Conservation (phyloP, 2,888 invertebrate species). For the Dorcus parallelipipedus region DNA sequence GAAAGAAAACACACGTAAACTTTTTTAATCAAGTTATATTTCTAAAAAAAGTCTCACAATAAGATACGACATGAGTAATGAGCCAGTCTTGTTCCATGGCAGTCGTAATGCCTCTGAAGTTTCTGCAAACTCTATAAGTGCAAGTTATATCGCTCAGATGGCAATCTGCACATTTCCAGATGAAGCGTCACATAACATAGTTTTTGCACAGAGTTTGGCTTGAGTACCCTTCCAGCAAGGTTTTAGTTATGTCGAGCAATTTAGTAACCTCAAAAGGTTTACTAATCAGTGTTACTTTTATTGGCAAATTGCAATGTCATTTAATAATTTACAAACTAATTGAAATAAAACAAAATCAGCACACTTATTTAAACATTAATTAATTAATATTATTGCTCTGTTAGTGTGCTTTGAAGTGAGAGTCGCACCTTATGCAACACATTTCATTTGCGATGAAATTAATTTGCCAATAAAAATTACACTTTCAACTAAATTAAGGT, state of each 20-base stretch:
- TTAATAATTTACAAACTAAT: no score
- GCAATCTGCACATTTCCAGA: slow-evolving; percentile 4
- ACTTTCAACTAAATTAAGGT: slow-evolving; percentile 18
- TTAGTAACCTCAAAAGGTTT: slow-evolving; percentile 17
- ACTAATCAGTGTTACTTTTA: slow-evolving; percentile 7
- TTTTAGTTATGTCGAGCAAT: slow-evolving; percentile 28
- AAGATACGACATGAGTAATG: slow-evolving; percentile 45
- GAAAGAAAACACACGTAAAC: slow-evolving; percentile 29
- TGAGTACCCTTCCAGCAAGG: slow-evolving; percentile 48
- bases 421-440: no score
- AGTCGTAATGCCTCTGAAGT: slow-evolving; percentile 35
- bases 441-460: no score
- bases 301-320: slow-evolving; percentile 5
- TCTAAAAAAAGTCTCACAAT: slow-evolving; percentile 49
- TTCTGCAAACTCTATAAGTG: slow-evolving; percentile 40
- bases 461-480: slow-evolving; percentile 12
- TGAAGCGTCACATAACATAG: slow-evolving; percentile 23
- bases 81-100: slow-evolving; percentile 45
- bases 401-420: no score
- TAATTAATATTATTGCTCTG: slow-evolving; percentile 1
- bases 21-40: slow-evolving; percentile 47
- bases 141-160: background rate
- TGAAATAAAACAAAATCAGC: slow-evolving; percentile 2
- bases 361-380: slow-evolving; percentile 1
- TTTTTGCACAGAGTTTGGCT: slow-evolving; percentile 32